These are phyloP conservation scores for Poecile atricapillus DNA, from an alignment of 2,113 vertebrate genomes.

Conservation along the genomic window DNA sequence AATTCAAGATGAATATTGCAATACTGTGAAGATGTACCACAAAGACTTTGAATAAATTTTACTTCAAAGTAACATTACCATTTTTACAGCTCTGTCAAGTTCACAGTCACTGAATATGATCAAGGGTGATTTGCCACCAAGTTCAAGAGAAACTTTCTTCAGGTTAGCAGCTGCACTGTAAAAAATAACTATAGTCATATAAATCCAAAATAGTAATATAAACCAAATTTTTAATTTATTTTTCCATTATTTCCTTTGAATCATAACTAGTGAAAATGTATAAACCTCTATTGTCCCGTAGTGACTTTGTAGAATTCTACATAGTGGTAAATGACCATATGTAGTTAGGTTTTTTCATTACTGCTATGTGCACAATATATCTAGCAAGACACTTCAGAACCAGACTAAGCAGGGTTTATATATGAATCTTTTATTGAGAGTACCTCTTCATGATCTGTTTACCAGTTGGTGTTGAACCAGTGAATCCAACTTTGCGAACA, in stretches of 20 bases:
- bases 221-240: not conserved
- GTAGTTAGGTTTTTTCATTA: not conserved
- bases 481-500: conserved; percentile 83
- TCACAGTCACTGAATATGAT: conserved; percentile 86
- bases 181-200: not conserved
- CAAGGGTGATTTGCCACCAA: conserved; percentile 84
- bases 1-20: not conserved
- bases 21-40: not conserved
- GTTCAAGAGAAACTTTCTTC: conserved; percentile 84
- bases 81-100: conserved; percentile 82
- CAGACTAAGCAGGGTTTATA: not conserved
- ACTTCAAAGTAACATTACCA: conserved; percentile 65
- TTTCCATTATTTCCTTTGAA: not conserved
- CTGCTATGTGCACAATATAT: not conserved
- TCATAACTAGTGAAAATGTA: not conserved
- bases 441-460: conserved; percentile 87
- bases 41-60: not conserved
- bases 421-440: not conserved
- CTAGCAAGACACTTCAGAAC: not conserved
- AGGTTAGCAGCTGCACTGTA: conserved; percentile 77
- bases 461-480: conserved; percentile 80
- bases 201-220: not conserved
- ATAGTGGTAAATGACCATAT: not conserved
- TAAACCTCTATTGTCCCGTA: not conserved
- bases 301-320: not conserved